Evolutionary conservation across 2,888 invertebrate species (phyloP).

Genomic region (Drosophila subquinaria): DNA sequence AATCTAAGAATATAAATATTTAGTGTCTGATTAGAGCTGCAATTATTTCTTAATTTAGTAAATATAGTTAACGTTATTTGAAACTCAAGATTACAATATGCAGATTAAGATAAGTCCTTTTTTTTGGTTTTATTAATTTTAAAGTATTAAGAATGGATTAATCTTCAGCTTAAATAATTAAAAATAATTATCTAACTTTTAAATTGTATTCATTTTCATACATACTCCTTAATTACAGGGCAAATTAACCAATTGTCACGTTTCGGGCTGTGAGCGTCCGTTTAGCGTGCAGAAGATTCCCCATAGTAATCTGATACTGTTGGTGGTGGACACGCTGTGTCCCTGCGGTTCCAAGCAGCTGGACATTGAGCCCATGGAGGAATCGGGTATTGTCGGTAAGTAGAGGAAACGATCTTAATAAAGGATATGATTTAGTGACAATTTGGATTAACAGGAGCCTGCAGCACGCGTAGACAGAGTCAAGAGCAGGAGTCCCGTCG

Average conservation of each 20-base stretch:
- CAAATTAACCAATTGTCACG: conserved; percentile 94
- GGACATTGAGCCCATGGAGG: conserved; percentile 92
- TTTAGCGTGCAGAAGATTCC: conserved; percentile 97
- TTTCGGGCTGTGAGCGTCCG: conserved; percentile 95
- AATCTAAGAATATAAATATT: no score
- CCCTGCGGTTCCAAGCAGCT: conserved; percentile 95
- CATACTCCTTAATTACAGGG: conserved; percentile 85
- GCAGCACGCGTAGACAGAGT: conserved; percentile 87
- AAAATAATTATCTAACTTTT: background rate
- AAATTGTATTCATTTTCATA: no score
- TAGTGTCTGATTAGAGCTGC: no score
- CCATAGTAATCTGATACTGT: conserved; percentile 94
- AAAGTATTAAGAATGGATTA: no score
- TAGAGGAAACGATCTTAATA: conserved; percentile 1
- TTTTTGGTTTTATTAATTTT: no score
- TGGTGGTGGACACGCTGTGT: conserved; percentile 95
- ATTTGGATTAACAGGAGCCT: conserved; percentile 81
- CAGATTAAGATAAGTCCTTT: background rate
- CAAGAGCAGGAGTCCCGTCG: conserved; percentile 90
- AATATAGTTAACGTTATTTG: background rate
- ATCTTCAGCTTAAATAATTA: background rate
- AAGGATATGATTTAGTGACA: background rate
- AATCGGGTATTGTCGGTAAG: conserved; percentile 87
- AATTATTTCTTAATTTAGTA: background rate
- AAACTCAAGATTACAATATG: background rate